Evolutionary conservation across 2,797 vertebrate genomes (phyloP), one percentile per base, ranked within the genome.

Genomic region (Heteromormyrus szaboi): DNA sequence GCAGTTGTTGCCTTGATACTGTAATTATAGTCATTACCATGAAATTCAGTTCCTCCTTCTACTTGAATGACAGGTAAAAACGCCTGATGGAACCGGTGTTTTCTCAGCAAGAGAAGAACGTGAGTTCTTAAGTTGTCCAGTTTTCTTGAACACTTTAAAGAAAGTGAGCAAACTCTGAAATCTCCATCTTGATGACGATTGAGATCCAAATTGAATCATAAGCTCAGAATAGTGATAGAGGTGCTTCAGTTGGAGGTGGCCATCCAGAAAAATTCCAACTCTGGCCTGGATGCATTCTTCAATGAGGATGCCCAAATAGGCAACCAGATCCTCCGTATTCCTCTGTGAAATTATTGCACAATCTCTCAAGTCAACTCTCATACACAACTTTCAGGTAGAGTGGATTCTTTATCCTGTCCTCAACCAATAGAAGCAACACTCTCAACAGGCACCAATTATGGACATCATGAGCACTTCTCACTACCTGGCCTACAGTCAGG

Each of bases 291-390:
- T 56, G 54, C 37, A 59, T 17, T 86, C 25, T 37, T 56, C 53
- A 56, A 44, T n/a, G 25, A 86, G 17, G 37, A 59, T 33, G 8
- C 17, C 14, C 48, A 86, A 22, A 41, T 22, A 86, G 4, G 50
- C 29, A 37, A 86, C 29, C 33, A 62, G 85, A 51, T 37, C 53
- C 22, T 33, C 19, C 29, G 17, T 25, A 19, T 37, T 86, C 25
- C 9, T 59, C 54, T 29, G 51, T 19, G 72, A 86, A 90, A 56
- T 6, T 56, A 56, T 6, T n/a, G 5, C 89, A 87, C 29, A 87
- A n/a, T 88, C 12, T 87, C 81, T 79, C 72, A 89, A 54, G 88
- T 86, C 8, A 87, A 85, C 46, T 87, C 56, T 87, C 90, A 89
- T 72, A 65, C 22, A 25, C 22, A 11, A 65, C 59, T 65, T 65